Evolutionary conservation across 2,113 vertebrate genomes (phyloP).

Genomic region (Dasyurus viverrinus): DNA sequence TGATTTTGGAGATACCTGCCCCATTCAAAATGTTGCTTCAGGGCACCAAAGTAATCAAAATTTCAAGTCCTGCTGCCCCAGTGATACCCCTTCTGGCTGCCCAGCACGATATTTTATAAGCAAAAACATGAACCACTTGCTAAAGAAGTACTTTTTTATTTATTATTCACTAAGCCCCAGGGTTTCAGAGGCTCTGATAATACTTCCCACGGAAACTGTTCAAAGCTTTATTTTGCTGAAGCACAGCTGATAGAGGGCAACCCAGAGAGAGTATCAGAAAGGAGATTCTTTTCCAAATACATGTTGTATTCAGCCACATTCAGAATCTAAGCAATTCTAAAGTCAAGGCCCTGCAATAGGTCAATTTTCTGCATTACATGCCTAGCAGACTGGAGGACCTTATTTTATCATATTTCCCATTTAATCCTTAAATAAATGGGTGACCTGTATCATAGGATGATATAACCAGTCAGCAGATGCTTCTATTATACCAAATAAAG

Average conservation of each 20-base stretch:
- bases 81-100: conserved; percentile 53
- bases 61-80: conserved; percentile 59
- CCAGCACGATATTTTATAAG: conserved; percentile 66
- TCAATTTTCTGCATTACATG: background rate
- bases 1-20: conserved; percentile 74
- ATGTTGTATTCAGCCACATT: conserved; percentile 48
- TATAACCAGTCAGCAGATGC: background rate
- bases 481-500: background rate
- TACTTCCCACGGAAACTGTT: conserved; percentile 65
- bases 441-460: conserved; percentile 13
- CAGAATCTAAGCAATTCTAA: background rate
- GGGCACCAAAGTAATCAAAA: conserved; percentile 67
- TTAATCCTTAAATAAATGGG: conserved; percentile 24
- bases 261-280: conserved; percentile 47
- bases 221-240: conserved; percentile 66
- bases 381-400: background rate
- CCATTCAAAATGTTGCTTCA: conserved; percentile 63
- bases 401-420: background rate
- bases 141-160: conserved; percentile 70
- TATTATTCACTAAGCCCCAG: conserved; percentile 69
- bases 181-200: conserved; percentile 56
- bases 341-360: conserved; percentile 22
- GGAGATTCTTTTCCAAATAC: conserved; percentile 53
- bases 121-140: conserved; percentile 69
- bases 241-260: conserved; percentile 57